These are phyloP conservation scores for Carcinoscorpius rotundicauda DNA, from an alignment of 1,140 invertebrate species.

Conservation along the genomic window DNA sequence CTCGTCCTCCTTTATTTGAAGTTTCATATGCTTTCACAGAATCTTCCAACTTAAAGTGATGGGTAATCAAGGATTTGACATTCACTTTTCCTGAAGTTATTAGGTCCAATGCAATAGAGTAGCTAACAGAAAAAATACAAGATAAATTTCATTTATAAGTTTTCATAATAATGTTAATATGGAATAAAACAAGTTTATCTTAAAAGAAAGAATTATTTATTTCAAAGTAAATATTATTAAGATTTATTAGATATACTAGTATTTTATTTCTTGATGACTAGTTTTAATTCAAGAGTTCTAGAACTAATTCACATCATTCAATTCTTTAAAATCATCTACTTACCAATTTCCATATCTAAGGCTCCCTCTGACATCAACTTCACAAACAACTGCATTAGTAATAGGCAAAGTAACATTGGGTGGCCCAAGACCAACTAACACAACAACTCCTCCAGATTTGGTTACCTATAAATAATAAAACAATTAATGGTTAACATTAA, in stretches of 20 bases:
- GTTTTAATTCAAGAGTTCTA: too few relatives aligned
- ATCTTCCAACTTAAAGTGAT: conserved; percentile 75
- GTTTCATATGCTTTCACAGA: conserved; percentile 75
- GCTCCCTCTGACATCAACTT: conserved; percentile 81
- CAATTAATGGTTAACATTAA: too few relatives aligned
- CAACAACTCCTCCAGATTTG: conserved; percentile 61
- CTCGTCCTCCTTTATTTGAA: conserved; percentile 53
- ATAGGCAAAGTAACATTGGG: conserved; percentile 66
- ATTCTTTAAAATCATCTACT: too few relatives aligned
- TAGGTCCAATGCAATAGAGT: conserved; percentile 69
- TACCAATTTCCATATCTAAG: conserved; percentile 88
- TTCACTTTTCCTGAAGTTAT: conserved; percentile 67
- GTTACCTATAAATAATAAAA: conserved; percentile 56
- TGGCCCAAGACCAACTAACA: conserved; percentile 74
- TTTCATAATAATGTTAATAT: too few relatives aligned
- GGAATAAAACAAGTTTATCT: too few relatives aligned
- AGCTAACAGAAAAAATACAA: conserved; percentile 46
- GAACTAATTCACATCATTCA: too few relatives aligned
- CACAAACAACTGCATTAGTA: conserved; percentile 58
- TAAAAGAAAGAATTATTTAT: too few relatives aligned
- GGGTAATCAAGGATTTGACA: conserved; percentile 79
- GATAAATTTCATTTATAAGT: too few relatives aligned
- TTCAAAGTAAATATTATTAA: too few relatives aligned
- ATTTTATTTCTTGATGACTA: too few relatives aligned
- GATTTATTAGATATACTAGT: too few relatives aligned